phyloP scores from a whole-genome alignment of 2,797 vertebrate species.

The Pyrocephalus nanus region DNA sequence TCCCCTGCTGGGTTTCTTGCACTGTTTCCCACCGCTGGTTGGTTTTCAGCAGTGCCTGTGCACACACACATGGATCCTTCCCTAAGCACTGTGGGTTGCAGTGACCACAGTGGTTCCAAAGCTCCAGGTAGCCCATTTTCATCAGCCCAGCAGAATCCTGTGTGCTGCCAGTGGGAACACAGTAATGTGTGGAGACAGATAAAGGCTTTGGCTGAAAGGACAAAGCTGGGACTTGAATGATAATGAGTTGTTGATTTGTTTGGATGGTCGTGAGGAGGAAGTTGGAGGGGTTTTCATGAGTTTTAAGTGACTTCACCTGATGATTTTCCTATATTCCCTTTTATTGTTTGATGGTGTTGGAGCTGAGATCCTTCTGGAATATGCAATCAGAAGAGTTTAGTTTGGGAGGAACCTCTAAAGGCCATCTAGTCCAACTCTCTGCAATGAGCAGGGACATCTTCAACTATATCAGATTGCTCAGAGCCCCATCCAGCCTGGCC shows the following conservation, averaged over 20 bases:
- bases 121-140: not conserved
- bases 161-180: not conserved
- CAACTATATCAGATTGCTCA: not conserved
- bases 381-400: not conserved
- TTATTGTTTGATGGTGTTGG: not conserved
- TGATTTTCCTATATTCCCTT: not conserved
- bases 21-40: not conserved
- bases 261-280: not conserved
- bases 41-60: not conserved
- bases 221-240: not conserved
- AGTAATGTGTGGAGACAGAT: not conserved
- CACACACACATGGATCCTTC: fast-evolving
- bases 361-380: not conserved
- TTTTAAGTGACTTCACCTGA: not conserved
- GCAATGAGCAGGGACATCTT: not conserved
- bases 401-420: not conserved
- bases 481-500: not conserved
- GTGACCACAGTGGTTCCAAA: not conserved
- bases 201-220: not conserved
- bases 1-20: not conserved
- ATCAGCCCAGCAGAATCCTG: not conserved
- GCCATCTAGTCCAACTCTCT: not conserved
- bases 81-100: not conserved
- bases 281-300: not conserved
- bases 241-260: not conserved